Percentiles rank a stretch among this genome's conserved stretches.
Evolutionary conservation across 2,113 vertebrate species (phyloP).

Genomic region (Entelurus aequoreus): DNA sequence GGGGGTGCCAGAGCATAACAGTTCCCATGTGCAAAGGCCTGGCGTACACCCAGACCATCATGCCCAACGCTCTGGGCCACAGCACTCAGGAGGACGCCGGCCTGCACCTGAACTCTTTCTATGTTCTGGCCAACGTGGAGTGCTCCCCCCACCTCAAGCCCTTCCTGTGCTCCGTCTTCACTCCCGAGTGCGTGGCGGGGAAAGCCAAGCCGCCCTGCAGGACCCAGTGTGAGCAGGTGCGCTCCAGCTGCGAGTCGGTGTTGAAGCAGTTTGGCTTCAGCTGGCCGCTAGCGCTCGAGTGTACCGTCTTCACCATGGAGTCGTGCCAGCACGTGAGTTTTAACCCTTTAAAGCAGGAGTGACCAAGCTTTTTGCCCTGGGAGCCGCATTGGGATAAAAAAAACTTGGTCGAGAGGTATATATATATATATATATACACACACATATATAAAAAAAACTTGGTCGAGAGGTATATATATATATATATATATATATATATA

Average conservation of each 20-base stretch:
- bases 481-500: too few species aligned
- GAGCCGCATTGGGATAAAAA: too few species aligned
- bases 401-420: too few species aligned
- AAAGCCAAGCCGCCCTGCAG: constrained; percentile 77
- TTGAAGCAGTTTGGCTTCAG: constrained; percentile 78
- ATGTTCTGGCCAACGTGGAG: constrained; percentile 69
- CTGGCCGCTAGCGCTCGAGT: constrained; percentile 78
- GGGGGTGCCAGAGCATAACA: constrained; percentile 77
- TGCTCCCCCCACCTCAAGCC: constrained; percentile 81
- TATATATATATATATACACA: too few species aligned
- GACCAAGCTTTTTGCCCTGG: too few species aligned
- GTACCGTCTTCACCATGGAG: constrained; percentile 70
- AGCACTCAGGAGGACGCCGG: constrained; percentile 73
- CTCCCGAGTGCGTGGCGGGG: constrained; percentile 80
- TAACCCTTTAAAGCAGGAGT: too few species aligned
- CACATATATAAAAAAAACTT: too few species aligned
- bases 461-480: too few species aligned
- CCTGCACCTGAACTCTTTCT: constrained; percentile 66
- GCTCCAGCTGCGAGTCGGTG: constrained; percentile 77
- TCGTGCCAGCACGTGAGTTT: constrained; percentile 48
- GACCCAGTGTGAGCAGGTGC: constrained; percentile 78
- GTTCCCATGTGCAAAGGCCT: constrained; percentile 78
- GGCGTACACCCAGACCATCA: constrained; percentile 78
- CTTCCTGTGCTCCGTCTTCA: constrained; percentile 84
- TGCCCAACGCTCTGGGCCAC: constrained; percentile 80